Conservation (phyloP, 2,888 invertebrate species). For the Oasisia sp. region DNA sequence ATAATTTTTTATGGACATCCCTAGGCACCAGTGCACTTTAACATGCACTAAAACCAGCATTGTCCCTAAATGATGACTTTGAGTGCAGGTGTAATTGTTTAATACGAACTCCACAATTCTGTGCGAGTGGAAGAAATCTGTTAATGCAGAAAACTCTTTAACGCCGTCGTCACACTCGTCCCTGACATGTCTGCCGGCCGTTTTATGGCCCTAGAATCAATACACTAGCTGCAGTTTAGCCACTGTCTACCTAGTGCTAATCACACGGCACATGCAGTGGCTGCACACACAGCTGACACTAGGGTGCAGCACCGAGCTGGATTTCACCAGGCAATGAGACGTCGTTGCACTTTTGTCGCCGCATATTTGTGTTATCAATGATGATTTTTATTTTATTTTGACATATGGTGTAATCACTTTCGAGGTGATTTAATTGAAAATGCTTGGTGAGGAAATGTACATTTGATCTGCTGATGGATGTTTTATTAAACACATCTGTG, state of each 20-base stretch:
- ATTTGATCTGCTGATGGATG: neutral
- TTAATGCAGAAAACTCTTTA: neutral
- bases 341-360: neutral
- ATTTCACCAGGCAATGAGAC: neutral
- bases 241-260: neutral
- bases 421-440: neutral
- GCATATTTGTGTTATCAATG: neutral
- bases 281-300: neutral
- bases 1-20: too few species aligned
- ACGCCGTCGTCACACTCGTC: neutral
- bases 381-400: neutral
- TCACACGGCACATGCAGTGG: neutral
- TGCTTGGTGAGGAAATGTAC: neutral
- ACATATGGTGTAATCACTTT: neutral
- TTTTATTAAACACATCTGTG: neutral
- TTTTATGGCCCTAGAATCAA: neutral
- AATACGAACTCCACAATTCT: too few species aligned
- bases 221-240: neutral
- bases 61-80: too few species aligned
- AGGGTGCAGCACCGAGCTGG: neutral
- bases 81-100: too few species aligned
- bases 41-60: too few species aligned
- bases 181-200: neutral
- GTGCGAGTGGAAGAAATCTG: too few species aligned
- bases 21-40: too few species aligned